phyloP scores from a whole-genome alignment of 2,113 vertebrate genomes.

The Phaethon lepturus region DNA sequence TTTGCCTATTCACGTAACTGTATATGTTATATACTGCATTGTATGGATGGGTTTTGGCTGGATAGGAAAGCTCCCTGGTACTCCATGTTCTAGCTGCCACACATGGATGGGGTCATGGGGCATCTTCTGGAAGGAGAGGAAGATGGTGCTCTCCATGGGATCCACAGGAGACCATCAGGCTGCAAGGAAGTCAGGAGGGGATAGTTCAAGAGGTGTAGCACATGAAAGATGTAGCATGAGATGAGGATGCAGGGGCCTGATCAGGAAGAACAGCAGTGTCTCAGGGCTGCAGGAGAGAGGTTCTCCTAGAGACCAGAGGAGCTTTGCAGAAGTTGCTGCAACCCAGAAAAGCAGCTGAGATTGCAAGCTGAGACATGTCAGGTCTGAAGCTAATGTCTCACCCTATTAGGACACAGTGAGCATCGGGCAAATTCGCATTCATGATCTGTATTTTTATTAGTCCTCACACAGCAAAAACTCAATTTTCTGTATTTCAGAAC shows the following conservation, averaged over 20 bases:
- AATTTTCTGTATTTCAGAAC: neutral
- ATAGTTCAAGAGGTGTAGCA: neutral
- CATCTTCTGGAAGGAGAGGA: neutral
- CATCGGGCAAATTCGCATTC: neutral
- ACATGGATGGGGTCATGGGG: neutral
- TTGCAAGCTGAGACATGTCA: neutral
- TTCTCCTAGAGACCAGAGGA: neutral
- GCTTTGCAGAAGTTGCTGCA: neutral
- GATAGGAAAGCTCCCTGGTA: neutral
- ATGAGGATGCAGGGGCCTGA: neutral
- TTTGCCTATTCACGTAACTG: neutral
- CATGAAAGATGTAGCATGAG: neutral
- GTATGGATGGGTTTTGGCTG: neutral
- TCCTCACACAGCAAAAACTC: neutral
- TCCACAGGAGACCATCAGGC: fast-evolving
- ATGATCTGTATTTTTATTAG: neutral
- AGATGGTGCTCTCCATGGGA: neutral
- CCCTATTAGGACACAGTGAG: neutral
- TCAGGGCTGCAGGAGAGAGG: neutral
- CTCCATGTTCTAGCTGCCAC: neutral
- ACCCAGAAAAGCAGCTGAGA: neutral
- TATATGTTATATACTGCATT: neutral
- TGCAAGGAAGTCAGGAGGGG: neutral
- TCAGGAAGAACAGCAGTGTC: neutral
- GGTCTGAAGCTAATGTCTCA: neutral